phyloP scores from a whole-genome alignment of 2,113 vertebrate genomes.

The Opisthocomus hoazin region DNA sequence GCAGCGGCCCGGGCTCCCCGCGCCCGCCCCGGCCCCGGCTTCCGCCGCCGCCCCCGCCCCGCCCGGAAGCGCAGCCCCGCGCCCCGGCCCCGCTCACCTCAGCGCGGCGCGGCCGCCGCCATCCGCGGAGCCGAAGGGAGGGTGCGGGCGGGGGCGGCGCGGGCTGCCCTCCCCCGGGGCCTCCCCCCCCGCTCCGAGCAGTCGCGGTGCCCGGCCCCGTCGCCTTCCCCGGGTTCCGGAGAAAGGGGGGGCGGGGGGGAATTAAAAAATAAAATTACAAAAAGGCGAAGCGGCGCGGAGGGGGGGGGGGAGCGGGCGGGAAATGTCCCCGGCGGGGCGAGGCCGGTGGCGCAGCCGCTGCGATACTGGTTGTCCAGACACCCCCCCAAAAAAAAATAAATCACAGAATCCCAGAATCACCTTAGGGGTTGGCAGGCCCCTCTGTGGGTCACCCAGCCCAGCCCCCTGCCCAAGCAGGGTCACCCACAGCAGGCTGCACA shows the following conservation, averaged over 20 bases:
- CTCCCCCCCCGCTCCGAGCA: neutral
- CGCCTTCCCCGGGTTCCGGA: neutral
- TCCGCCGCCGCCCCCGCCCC: neutral
- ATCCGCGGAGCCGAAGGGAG: neutral
- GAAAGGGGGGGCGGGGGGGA: neutral
- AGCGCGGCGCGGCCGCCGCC: neutral
- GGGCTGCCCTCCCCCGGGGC: neutral
- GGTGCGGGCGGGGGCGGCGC: neutral
- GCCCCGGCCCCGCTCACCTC: neutral
- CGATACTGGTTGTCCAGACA: too few relatives aligned
- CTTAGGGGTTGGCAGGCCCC: too few relatives aligned
- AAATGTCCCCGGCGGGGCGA: neutral
- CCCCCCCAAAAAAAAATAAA: too few relatives aligned
- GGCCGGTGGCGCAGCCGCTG: neutral
- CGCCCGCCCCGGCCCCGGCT: neutral
- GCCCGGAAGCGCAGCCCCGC: neutral
- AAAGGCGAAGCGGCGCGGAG: neutral
- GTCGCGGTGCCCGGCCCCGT: constrained; percentile 17
- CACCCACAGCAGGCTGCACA: too few relatives aligned
- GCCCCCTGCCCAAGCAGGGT: too few relatives aligned
- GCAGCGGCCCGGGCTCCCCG: neutral
- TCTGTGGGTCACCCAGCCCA: too few relatives aligned
- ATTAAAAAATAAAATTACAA: neutral
- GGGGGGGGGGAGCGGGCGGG: neutral
- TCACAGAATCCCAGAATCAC: too few relatives aligned